Conservation (phyloP, 2,797 vertebrate genomes). For the Phoxinus dragarum region DNA sequence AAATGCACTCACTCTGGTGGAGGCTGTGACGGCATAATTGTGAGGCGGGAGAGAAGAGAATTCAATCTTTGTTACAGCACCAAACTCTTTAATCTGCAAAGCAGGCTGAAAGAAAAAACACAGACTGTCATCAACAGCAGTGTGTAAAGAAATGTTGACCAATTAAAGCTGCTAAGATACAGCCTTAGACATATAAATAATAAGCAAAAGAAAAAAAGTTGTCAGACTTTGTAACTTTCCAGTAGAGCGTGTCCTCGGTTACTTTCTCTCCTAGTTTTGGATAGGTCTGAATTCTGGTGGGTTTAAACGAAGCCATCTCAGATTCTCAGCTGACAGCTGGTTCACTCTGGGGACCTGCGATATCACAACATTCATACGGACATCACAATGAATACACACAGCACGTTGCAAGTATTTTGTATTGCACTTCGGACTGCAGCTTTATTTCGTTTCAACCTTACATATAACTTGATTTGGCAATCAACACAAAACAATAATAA, state of each 20-base stretch:
- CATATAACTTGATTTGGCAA: not conserved
- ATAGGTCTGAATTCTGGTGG: slow-evolving; percentile 51
- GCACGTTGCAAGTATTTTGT: too few species aligned
- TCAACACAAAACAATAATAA: not conserved
- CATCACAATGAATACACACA: too few species aligned
- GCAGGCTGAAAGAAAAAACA: slow-evolving; percentile 77
- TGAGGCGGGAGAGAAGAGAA: slow-evolving; percentile 88
- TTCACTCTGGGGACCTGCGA: slow-evolving; percentile 5
- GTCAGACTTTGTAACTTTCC: slow-evolving; percentile 60
- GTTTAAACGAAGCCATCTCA: slow-evolving; percentile 58
- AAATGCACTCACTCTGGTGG: slow-evolving; percentile 85
- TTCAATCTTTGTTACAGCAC: slow-evolving; percentile 88
- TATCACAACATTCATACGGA: not conserved
- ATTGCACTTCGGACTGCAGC: too few species aligned
- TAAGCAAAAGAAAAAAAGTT: not conserved
- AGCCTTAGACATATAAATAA: not conserved
- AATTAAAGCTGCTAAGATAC: not conserved
- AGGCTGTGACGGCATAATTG: slow-evolving; percentile 94
- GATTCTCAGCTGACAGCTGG: not conserved
- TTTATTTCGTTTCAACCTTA: not conserved
- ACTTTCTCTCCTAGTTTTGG: slow-evolving; percentile 60
- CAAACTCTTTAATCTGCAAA: slow-evolving; percentile 96
- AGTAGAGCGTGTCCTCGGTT: slow-evolving; percentile 59
- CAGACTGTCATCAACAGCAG: not conserved
- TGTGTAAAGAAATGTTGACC: not conserved